A percentile compares a stretch with the other conserved stretches of the same genome.
Conservation (phyloP, 2,888 invertebrate species). For the Zootermopsis nevadensis region DNA sequence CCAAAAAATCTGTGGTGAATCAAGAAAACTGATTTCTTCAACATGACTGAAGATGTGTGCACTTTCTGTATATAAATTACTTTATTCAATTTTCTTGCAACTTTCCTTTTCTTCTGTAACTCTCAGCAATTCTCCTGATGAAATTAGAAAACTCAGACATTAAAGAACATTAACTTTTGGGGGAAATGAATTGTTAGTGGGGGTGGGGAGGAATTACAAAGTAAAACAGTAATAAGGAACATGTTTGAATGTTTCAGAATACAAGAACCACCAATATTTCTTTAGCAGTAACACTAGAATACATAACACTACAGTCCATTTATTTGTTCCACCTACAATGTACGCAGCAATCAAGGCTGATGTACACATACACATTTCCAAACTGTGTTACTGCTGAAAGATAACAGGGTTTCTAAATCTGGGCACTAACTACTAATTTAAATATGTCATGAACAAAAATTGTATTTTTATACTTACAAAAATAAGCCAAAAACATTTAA, state of each 20-base stretch:
- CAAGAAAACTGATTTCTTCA: no score
- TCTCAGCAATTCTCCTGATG: neutral
- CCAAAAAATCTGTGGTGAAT: no score
- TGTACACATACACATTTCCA: no score
- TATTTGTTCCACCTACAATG: no score
- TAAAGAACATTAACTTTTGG: neutral
- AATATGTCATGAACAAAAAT: no score
- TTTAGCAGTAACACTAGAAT: neutral
- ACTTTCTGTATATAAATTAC: constrained; percentile 4
- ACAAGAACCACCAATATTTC: neutral
- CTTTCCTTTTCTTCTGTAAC: constrained; percentile 8
- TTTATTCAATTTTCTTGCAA: neutral
- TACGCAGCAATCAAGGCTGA: no score
- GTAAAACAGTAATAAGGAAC: neutral
- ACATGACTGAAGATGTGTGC: neutral
- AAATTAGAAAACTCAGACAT: neutral
- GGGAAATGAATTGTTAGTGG: neutral
- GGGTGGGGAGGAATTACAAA: neutral
- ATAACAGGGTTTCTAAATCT: no score
- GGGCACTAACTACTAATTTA: no score
- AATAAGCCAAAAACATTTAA: no score
- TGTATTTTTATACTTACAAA: no score
- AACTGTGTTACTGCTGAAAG: no score
- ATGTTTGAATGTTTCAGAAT: neutral
- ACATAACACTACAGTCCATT: neutral